These are phyloP conservation scores for Busseola fusca DNA, from an alignment of 2,888 invertebrate species.

Conservation along the genomic window DNA sequence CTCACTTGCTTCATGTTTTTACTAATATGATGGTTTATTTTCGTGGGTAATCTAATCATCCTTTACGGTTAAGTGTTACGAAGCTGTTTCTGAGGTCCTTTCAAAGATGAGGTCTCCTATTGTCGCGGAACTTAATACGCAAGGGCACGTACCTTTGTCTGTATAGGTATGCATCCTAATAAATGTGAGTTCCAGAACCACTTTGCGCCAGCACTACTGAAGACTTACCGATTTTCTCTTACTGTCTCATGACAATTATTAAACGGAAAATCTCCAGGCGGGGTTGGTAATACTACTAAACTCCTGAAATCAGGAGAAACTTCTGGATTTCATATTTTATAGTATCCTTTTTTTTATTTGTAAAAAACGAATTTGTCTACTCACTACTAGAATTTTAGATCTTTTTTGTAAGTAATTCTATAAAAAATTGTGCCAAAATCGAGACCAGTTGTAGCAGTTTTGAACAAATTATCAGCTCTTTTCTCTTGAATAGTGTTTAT, in stretches of 20 bases:
- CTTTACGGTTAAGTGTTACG: constrained; percentile 6
- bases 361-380: neutral
- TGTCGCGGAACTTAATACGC: neutral
- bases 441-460: neutral
- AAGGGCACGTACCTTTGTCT: neutral
- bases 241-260: neutral
- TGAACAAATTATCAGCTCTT: neutral
- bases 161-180: neutral
- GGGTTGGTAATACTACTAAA: neutral
- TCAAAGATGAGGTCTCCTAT: neutral
- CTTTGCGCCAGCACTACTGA: neutral
- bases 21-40: constrained; percentile 14
- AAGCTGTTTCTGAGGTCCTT: neutral
- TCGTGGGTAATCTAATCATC: constrained; percentile 13
- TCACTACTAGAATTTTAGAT: neutral
- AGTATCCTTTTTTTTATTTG: neutral
- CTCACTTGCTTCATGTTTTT: neutral
- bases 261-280: neutral
- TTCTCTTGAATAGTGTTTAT: neutral
- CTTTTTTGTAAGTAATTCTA: neutral
- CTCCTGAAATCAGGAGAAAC: neutral
- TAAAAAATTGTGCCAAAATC: neutral
- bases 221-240: neutral
- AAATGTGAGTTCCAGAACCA: neutral
- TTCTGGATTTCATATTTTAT: neutral